A percentile compares a stretch with the other conserved stretches of the same genome.
phyloP scores from a whole-genome alignment of 2,888 invertebrate genomes.

The Rhogogaster chlorosoma region DNA sequence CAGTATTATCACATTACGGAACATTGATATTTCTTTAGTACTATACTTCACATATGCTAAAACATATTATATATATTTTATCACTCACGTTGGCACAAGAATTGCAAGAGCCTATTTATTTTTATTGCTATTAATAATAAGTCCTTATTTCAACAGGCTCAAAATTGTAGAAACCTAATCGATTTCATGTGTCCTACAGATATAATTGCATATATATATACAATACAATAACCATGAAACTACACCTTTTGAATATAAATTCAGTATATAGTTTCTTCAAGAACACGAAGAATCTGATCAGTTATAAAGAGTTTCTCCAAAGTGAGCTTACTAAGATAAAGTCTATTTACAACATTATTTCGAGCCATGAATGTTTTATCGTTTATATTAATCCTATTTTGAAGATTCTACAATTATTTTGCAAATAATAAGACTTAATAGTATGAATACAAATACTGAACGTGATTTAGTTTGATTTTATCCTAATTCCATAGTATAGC shows the following conservation, averaged over 20 bases:
- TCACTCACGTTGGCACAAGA: slow-evolving; percentile 47
- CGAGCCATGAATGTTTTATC: not conserved
- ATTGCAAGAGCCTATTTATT: slow-evolving; percentile 30
- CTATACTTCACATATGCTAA: slow-evolving; percentile 19
- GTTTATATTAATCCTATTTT: not conserved
- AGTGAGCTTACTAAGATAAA: slow-evolving; percentile 29
- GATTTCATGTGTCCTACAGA: not conserved
- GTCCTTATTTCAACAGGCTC: slow-evolving; percentile 34
- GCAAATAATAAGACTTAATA: not conserved
- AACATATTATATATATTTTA: slow-evolving; percentile 29
- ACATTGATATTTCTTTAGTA: slow-evolving; percentile 48
- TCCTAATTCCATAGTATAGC: not conserved
- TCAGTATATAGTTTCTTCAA: not conserved
- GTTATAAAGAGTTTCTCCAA: not conserved
- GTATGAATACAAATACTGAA: slow-evolving; percentile 25
- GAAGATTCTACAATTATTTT: not conserved
- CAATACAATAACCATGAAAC: not conserved
- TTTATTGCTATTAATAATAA: slow-evolving; percentile 48
- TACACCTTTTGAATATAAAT: slow-evolving; percentile 9
- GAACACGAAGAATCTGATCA: slow-evolving; percentile 13
- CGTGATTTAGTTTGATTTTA: not conserved
- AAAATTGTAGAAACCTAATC: slow-evolving; percentile 15
- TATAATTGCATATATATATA: not conserved
- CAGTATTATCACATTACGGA: slow-evolving; percentile 49
- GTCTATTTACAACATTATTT: slow-evolving; percentile 29